Evolutionary conservation across 2,888 invertebrate species (phyloP), one percentile per base, ranked within the genome.

Genomic region (Linyphia triangularis): DNA sequence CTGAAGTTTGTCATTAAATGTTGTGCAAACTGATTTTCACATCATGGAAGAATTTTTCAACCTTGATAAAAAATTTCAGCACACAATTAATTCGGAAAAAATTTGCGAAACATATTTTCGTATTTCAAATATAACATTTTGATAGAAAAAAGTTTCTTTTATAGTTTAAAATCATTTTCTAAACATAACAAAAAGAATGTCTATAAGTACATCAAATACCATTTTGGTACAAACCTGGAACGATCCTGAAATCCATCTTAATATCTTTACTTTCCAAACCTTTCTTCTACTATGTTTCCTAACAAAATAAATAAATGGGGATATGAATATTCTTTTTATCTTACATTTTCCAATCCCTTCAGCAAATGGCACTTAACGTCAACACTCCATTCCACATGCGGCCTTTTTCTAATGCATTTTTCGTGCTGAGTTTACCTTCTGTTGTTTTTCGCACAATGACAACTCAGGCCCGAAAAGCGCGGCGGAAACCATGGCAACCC

Each of bases 371-470:
- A 59, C 67, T 77, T 77, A 61, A 28, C 63, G 77, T 63, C 77
- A 77, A 65, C 78, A 79, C 43, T 67, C 51, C 61, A 40, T 43
- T 43, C 40, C 26, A 10, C 22, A 26, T 26, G 37, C 77, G 63
- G 9, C n/a, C 37, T 37, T 10, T 19, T 59, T 61, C 77, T 77
- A 77, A 77, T 77, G 77, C 63, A n/a, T 70, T 67, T 69, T 37
- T 13, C 67, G 72, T 75, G 73, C 30, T 24, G 37, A 30, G 78
- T 79, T 79, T 79, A 43, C 78, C 78, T 79, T 67, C 78, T 79
- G 78, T 79, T 79, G 65, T 67, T 79, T 79, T 79, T 79, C 81
- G 59, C 85, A 85, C 69, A 85, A 69, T 77, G 77, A 85, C 85
- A 51, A 85, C 85, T 85, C 61, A 43, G 22, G 33, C 57, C 37